Evolutionary conservation across 2,797 vertebrate genomes (phyloP).

Genomic region (Megaceryle alcyon): DNA sequence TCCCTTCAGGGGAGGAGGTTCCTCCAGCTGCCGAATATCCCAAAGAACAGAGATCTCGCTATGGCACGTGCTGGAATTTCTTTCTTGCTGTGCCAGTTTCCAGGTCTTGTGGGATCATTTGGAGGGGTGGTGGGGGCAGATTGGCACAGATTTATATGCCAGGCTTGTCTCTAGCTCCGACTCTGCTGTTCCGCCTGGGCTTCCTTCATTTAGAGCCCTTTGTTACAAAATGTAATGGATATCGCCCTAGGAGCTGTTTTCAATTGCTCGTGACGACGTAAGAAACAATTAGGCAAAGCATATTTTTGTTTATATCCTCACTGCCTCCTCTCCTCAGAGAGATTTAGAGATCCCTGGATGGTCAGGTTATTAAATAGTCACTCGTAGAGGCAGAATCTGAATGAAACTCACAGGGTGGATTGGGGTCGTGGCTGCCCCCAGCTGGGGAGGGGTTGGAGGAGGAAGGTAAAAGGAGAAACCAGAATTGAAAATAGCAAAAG

Average conservation of each 20-base stretch:
- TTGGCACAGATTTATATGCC: constrained; percentile 51
- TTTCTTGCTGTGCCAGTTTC: constrained; percentile 32
- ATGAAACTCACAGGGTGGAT: not conserved
- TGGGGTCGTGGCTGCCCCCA: fast-evolving
- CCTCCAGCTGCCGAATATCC: not conserved
- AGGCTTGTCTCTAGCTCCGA: constrained; percentile 29
- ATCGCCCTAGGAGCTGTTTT: constrained; percentile 63
- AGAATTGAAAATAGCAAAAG: not conserved
- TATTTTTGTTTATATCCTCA: constrained; percentile 72
- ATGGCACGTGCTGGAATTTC: constrained; percentile 20
- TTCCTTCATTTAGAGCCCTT: constrained; percentile 62
- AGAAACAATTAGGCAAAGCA: constrained; percentile 74
- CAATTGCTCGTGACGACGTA: constrained; percentile 52
- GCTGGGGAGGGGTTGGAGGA: not conserved
- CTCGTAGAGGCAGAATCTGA: not conserved
- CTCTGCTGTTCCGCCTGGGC: constrained; percentile 40
- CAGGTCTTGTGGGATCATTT: constrained; percentile 28
- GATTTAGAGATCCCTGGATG: constrained; percentile 55
- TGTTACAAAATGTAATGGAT: constrained; percentile 63
- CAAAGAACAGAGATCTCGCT: not conserved
- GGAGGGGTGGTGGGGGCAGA: not conserved
- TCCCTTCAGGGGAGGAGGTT: not conserved
- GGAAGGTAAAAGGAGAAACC: not conserved
- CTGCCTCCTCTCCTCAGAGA: constrained; percentile 57
- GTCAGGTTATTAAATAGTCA: constrained; percentile 2